phyloP scores from a whole-genome alignment of 2,113 vertebrate genomes.

The Oncorhynchus masou region DNA sequence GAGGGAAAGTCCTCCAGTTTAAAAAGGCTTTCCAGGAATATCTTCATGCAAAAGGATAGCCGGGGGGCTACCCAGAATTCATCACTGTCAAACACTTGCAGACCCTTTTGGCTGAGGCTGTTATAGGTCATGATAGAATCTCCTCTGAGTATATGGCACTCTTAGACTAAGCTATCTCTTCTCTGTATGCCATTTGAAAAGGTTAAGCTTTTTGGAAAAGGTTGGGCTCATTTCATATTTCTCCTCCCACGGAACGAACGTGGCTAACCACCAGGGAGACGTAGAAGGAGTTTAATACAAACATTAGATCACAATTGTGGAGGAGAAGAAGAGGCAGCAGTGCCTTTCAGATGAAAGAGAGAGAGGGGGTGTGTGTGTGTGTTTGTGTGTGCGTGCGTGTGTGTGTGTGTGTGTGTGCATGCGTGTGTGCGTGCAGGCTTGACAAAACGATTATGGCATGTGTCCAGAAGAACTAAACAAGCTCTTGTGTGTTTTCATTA shows the following conservation, averaged over 20 bases:
- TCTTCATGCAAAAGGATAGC: constrained; percentile 51
- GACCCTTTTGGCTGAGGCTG: constrained; percentile 31
- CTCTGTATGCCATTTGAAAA: constrained; percentile 71
- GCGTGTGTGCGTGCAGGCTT: neutral
- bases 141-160: constrained; percentile 52
- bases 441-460: neutral
- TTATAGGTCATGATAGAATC: constrained; percentile 54
- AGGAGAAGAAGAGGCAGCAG: constrained; percentile 2
- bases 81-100: constrained; percentile 55
- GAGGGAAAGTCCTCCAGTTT: constrained; percentile 28
- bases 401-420: neutral
- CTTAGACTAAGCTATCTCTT: constrained; percentile 60
- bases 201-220: constrained; percentile 67
- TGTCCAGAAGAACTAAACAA: neutral
- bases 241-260: constrained; percentile 49
- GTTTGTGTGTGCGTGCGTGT: neutral
- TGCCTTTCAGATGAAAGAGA: no score
- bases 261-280: constrained; percentile 49
- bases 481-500: neutral
- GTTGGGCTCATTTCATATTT: constrained; percentile 68
- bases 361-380: neutral
- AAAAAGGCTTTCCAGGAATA: constrained; percentile 43
- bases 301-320: constrained; percentile 48
- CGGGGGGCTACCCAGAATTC: constrained; percentile 46
- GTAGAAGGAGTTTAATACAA: constrained; percentile 27